These are phyloP conservation scores for Tolypeutes matacus DNA, from an alignment of 2,797 vertebrate genomes.

Conservation along the genomic window DNA sequence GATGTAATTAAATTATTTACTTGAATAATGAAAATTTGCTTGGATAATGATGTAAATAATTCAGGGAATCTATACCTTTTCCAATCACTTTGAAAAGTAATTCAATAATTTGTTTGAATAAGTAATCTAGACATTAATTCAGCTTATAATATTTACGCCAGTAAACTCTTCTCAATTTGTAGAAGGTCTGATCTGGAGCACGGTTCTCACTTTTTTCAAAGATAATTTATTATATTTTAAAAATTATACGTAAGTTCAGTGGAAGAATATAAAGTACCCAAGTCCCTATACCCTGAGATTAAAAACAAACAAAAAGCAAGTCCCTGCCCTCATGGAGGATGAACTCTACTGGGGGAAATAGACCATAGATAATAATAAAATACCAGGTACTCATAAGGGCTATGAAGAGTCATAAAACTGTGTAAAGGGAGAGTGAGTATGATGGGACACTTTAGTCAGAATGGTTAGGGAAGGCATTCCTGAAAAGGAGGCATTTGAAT, in stretches of 20 bases:
- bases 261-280: background rate
- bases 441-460: background rate
- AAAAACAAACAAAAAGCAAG: background rate
- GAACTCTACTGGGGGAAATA: background rate
- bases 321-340: background rate
- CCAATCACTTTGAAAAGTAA: conserved; percentile 20
- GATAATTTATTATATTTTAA: background rate
- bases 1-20: background rate
- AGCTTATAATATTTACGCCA: conserved; percentile 15
- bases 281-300: background rate
- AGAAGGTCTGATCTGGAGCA: background rate
- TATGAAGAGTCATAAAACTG: background rate
- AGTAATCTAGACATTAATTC: background rate
- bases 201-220: background rate
- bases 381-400: background rate
- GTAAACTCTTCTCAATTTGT: background rate
- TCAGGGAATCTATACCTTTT: conserved; percentile 50
- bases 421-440: background rate
- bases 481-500: background rate
- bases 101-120: conserved; percentile 27
- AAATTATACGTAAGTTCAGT: background rate
- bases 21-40: background rate
- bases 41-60: background rate
- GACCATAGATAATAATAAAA: background rate
- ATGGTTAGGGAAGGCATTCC: background rate